Percentiles rank a stretch among this genome's conserved stretches.
phyloP scores from a whole-genome alignment of 2,113 vertebrate genomes.

The Percopsis transmontana region DNA sequence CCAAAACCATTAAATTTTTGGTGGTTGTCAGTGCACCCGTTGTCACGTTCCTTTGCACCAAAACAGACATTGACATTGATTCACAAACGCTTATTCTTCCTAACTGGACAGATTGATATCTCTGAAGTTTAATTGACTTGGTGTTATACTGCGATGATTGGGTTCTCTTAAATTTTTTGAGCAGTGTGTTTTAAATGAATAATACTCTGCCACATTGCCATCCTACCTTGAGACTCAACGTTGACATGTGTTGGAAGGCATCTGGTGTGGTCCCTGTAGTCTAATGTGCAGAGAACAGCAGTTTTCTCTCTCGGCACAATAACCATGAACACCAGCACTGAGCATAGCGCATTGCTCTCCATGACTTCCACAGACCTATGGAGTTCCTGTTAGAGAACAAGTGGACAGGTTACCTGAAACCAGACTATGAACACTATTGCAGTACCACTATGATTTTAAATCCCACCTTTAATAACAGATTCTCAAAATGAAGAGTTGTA shows the following conservation, averaged over 20 bases:
- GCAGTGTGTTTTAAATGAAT: not conserved
- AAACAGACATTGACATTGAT: too few relatives aligned
- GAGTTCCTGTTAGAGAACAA: constrained; percentile 57
- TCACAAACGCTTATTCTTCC: too few relatives aligned
- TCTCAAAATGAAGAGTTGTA: too few relatives aligned
- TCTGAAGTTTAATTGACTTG: too few relatives aligned
- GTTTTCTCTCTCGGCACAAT: constrained; percentile 24
- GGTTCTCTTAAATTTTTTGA: not conserved
- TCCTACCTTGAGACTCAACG: constrained; percentile 67
- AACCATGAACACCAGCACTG: constrained; percentile 69
- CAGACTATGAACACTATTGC: too few relatives aligned
- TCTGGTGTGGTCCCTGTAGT: constrained; percentile 66
- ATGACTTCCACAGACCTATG: constrained; percentile 66
- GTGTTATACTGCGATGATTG: not conserved
- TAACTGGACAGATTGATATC: too few relatives aligned
- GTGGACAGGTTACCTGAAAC: not conserved
- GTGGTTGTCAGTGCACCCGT: too few relatives aligned
- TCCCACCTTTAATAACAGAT: too few relatives aligned
- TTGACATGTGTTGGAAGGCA: constrained; percentile 70
- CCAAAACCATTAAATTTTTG: too few relatives aligned
- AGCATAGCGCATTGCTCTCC: constrained; percentile 76
- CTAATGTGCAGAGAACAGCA: constrained; percentile 64
- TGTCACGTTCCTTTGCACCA: too few relatives aligned
- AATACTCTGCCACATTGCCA: too few relatives aligned
- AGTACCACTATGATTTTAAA: too few relatives aligned